Percentiles rank a stretch among this genome's conserved stretches.
Conservation (phyloP, 2,113 vertebrate genomes). For the Gadus macrocephalus region DNA sequence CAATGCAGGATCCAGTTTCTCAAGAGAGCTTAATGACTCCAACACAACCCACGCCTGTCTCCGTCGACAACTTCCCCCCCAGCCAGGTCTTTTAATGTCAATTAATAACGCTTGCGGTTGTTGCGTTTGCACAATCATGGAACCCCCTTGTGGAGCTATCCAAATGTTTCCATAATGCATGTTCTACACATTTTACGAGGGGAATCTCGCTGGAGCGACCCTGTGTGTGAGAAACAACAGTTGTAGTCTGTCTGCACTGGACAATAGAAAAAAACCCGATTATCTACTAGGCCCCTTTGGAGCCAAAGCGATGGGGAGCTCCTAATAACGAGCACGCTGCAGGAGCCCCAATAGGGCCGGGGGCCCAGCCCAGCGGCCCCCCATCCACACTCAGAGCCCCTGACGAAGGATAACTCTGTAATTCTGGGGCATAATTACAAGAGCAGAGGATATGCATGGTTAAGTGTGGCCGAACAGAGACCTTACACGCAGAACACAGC, state of each 20-base stretch:
- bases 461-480: neutral
- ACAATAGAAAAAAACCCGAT: conserved; percentile 25
- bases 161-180: conserved; percentile 33
- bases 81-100: conserved; percentile 47
- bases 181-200: conserved; percentile 31
- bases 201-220: conserved; percentile 32
- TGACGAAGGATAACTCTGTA: neutral
- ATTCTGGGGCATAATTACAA: neutral
- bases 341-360: conserved; percentile 3
- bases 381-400: neutral
- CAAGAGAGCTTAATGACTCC: conserved; percentile 45
- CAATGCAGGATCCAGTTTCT: conserved; percentile 44
- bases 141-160: conserved; percentile 38
- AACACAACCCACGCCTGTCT: conserved; percentile 31
- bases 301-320: conserved; percentile 16
- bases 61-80: conserved; percentile 45
- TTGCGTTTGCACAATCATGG: conserved; percentile 30
- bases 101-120: conserved; percentile 56
- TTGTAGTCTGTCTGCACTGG: conserved; percentile 38
- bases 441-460: neutral
- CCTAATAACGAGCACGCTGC: conserved; percentile 10
- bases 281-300: conserved; percentile 22
- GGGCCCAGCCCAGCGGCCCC: conserved; percentile 2
- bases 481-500: neutral
- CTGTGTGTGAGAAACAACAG: conserved; percentile 51